A percentile compares a stretch with the other conserved stretches of the same genome.
Conservation (phyloP, 2,888 invertebrate genomes). For the Plebejus melissa region DNA sequence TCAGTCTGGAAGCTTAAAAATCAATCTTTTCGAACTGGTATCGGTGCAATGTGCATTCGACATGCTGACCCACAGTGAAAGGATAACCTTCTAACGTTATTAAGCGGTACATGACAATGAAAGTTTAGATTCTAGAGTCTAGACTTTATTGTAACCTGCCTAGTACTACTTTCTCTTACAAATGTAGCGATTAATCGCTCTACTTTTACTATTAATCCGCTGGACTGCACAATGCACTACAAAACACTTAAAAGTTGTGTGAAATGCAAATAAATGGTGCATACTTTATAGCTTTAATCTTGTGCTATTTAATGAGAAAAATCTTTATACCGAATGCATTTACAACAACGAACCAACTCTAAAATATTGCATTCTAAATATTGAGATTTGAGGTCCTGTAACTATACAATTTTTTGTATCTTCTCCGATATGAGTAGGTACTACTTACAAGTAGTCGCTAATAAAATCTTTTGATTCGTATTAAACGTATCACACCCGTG, state of each 20-base stretch:
- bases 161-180: conserved; percentile 22
- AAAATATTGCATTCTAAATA: background rate
- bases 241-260: background rate
- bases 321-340: background rate
- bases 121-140: conserved; percentile 1
- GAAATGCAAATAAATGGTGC: background rate
- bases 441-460: background rate
- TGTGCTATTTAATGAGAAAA: background rate
- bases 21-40: too few species aligned
- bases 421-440: background rate
- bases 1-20: too few species aligned
- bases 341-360: background rate
- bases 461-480: too few species aligned
- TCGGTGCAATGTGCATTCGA: background rate
- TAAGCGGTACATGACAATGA: conserved; percentile 25
- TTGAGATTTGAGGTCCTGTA: too few species aligned
- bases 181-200: conserved; percentile 19
- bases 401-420: background rate
- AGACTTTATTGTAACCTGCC: conserved; percentile 18
- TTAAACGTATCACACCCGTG: too few species aligned
- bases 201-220: conserved; percentile 17
- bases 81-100: conserved; percentile 16
- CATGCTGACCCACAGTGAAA: conserved; percentile 25
- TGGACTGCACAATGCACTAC: conserved; percentile 12
- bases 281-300: background rate